Conservation (phyloP, 2,888 invertebrate species). For the Tiliacea aurago region DNA sequence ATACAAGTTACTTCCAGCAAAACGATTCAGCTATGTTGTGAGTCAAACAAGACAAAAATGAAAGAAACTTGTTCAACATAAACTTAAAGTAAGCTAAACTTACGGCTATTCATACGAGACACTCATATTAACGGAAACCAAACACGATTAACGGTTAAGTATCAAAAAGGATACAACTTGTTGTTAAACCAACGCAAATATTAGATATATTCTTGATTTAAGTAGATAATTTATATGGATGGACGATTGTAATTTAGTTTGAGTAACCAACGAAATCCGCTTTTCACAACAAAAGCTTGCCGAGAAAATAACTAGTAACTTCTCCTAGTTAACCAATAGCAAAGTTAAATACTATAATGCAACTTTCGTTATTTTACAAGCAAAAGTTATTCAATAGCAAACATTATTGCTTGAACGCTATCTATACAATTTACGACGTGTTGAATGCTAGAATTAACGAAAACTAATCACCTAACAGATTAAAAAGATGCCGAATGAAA, state of each 20-base stretch:
- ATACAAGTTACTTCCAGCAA: neutral
- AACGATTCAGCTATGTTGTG: neutral
- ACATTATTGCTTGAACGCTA: neutral
- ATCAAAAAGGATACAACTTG: neutral
- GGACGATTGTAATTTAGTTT: neutral
- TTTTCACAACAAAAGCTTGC: neutral
- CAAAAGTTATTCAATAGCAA: too few relatives aligned
- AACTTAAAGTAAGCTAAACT: neutral
- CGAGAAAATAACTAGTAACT: neutral
- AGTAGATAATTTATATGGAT: neutral
- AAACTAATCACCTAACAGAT: constrained; percentile 28
- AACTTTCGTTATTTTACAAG: too few relatives aligned
- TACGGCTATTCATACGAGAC: neutral
- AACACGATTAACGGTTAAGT: constrained; percentile 43
- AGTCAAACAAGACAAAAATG: constrained; percentile 1
- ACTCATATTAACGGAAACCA: constrained; percentile 19
- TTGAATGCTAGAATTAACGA: constrained; percentile 12
- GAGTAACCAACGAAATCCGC: neutral
- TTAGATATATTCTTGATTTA: neutral
- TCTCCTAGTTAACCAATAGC: too few relatives aligned
- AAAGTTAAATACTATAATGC: too few relatives aligned
- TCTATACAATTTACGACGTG: constrained; percentile 3
- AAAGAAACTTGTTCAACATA: constrained; percentile 13
- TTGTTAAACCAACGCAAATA: neutral
- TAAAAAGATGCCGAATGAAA: constrained; percentile 10